Base-by-base conservation (phyloP, 2,113 vertebrate species). In the Onychostoma macrolepis region DNA sequence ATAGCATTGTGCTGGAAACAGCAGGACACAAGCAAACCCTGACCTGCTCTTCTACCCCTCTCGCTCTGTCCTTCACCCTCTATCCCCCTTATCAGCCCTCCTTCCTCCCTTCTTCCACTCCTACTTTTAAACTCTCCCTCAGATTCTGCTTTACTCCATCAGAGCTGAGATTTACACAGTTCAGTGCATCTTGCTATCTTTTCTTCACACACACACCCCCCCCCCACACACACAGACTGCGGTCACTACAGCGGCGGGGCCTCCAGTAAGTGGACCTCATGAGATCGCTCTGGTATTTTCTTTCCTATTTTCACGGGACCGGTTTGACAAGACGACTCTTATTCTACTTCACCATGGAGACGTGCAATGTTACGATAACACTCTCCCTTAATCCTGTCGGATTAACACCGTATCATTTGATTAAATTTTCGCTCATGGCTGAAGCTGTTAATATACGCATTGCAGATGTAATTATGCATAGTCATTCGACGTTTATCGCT, bases 1-100 rank as follows among this genome's bases (percentile, higher is more conserved):
- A 89, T 90, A 89, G 87, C 4, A 69, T 91, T 87, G 87, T 79
- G 89, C 80, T 89, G 87, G 86, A 90, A 90, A 48, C 65, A 85
- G 88, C 80, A 61, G 79, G 61, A 53, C 43, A 30, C 24, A 80
- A 41, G 36, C 56, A 26, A 63, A 43, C 86, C 17, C 86, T 33
- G 58, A 72, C 56, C 82, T 71, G 84, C 74, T 61, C 53, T 63
- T 69, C 58, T n/a, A 3, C 50, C 38, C 43, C 43, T 61, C 80
- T 17, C 13, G 21, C 72, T 19, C 41, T 58, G 74, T 84, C 58
- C 33, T 48, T 58, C 72, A 56, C 56, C 71, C 41, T 58, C 74
- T 78, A 67, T 50, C 69, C 24, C 43, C 77, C 61, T 65, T 56
- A 79, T 79, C 48, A 79, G 48, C 26, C 36, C 8, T 79, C 48